A percentile compares a stretch with the other conserved stretches of the same genome.
phyloP scores from a whole-genome alignment of 2,888 invertebrate species.

The Seira musarum region DNA sequence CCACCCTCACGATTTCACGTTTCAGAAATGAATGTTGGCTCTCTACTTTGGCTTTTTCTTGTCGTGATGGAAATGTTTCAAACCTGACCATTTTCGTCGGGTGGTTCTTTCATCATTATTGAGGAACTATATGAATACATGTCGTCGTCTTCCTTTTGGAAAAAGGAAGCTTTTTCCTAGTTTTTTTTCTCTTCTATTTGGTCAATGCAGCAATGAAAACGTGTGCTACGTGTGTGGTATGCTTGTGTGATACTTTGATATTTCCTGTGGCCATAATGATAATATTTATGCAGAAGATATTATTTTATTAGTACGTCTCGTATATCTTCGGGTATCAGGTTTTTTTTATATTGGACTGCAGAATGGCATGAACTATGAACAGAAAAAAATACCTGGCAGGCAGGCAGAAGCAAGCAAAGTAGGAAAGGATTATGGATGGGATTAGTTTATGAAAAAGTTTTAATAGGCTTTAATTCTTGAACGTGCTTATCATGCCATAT shows the following conservation, averaged over 20 bases:
- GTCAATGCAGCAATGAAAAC: background rate
- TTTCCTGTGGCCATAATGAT: constrained; percentile 38
- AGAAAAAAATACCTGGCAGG: no score
- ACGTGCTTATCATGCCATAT: background rate
- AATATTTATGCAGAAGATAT: background rate
- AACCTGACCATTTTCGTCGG: background rate
- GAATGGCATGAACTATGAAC: no score
- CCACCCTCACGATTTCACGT: background rate
- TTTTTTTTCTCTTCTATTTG: background rate
- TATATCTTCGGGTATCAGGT: constrained; percentile 28
- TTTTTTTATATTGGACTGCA: constrained; percentile 8
- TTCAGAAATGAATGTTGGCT: background rate
- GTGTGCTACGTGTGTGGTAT: constrained; percentile 43
- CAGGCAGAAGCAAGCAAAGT: no score
- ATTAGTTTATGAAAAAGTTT: background rate
- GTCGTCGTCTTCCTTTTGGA: background rate
- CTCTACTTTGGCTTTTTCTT: no score
- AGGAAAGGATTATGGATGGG: constrained; percentile 14
- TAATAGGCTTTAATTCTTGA: background rate
- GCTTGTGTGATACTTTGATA: constrained; percentile 14
- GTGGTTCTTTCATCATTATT: background rate
- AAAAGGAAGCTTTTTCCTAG: background rate
- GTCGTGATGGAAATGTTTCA: background rate
- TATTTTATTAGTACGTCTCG: background rate
- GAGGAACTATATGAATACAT: background rate